Base-by-base conservation (phyloP, 2,888 invertebrate species). In the Microctonus brassicae region DNA sequence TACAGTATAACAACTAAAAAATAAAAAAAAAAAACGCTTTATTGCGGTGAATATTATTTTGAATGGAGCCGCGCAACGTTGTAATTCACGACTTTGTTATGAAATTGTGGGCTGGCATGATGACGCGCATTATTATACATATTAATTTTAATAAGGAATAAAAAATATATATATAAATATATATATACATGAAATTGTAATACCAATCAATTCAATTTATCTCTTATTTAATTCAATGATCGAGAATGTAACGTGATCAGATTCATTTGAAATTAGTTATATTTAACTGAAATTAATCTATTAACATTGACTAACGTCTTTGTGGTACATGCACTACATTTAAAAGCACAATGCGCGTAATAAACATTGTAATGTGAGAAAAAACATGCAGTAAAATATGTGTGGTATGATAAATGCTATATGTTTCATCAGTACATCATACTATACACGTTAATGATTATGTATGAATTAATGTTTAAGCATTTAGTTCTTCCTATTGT, bases 21-120 rank as follows among this genome's bases (percentile, higher is more conserved):
- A 5, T 68, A 42, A 60, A 60, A 52, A 20, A 17, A 47, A 20
- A 47, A 20, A 20, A 47, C 9, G 5, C 39, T 13, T 5, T n/a
- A 20, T 47, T n/a, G 20, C 47, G 17, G 17, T 7, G 7, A 47
- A 47, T 47, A 29, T 33, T 65, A 24, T 67, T 34, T 65, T 33
- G 69, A 76, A 83, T 80, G 79, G 77, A 84, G 83, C 83, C 80
- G 82, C 74, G 78, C 82, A 83, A 85, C 82, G 82, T 84, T 80
- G 81, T 80, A 77, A 75, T 74, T 75, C 74, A 17, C 74, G 76
- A 81, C 79, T 79, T 80, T 70, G 81, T 63, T 58, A 69, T 29
- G n/a, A 22, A 60, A 70, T 61, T 70, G 70, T 65, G 74, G 77
- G 77, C 76, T 70, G 76, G 74, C 75, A 76, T 76, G 76, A 76